These are phyloP conservation scores for Tautogolabrus adspersus DNA, from an alignment of 2,113 vertebrate species.

Conservation along the genomic window DNA sequence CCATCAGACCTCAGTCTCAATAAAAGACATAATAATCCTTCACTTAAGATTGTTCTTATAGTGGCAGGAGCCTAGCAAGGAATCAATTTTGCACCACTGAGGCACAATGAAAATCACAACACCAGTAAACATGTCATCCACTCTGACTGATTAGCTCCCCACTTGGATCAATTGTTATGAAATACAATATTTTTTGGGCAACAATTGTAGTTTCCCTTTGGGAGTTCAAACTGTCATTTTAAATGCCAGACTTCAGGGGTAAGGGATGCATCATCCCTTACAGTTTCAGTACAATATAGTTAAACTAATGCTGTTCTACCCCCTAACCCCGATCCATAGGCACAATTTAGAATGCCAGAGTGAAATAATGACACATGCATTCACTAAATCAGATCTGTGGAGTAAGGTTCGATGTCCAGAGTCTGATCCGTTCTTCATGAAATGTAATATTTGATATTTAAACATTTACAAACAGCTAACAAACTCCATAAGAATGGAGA, in stretches of 20 bases:
- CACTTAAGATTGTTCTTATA: neutral
- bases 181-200: neutral
- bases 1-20: neutral
- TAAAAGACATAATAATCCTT: neutral
- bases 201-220: neutral
- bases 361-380: neutral
- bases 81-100: neutral
- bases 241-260: neutral
- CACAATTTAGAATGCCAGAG: neutral
- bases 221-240: neutral
- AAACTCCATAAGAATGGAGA: no score
- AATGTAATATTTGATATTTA: no score
- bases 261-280: neutral
- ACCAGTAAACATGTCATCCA: neutral
- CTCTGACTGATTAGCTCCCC: conserved; percentile 5
- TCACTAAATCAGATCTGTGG: neutral
- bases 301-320: neutral
- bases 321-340: neutral
- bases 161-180: neutral
- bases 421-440: neutral
- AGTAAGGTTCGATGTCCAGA: neutral
- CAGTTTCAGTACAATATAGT: neutral
- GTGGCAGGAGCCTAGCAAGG: no score
- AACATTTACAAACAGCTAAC: neutral
- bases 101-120: neutral